Conservation (phyloP, 2,113 vertebrate genomes). For the Mustelus asterias region DNA sequence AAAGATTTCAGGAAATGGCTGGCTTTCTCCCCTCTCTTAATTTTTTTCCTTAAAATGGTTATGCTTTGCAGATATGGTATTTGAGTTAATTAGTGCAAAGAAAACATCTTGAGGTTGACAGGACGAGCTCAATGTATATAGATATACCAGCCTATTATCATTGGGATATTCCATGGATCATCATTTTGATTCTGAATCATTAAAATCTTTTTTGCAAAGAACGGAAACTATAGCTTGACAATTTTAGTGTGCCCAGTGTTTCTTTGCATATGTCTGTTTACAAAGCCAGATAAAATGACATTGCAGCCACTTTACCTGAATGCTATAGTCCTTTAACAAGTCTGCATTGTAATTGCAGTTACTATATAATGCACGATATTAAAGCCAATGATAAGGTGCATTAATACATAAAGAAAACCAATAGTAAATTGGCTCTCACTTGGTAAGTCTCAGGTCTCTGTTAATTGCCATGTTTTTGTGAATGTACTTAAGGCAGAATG, state of each 20-base stretch:
- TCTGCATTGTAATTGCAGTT: not conserved
- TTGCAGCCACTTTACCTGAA: not conserved
- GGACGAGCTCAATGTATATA: not conserved
- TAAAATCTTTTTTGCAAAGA: not conserved
- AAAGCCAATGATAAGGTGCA: not conserved
- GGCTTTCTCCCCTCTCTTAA: not conserved
- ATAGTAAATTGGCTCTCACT: not conserved
- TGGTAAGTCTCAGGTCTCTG: not conserved
- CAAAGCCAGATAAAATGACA: not conserved
- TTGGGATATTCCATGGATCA: not conserved
- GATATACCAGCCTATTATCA: not conserved
- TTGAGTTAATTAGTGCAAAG: not conserved
- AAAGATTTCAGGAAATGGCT: not conserved
- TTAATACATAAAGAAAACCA: not conserved
- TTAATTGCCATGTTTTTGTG: conserved; percentile 37
- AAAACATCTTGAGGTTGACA: not conserved
- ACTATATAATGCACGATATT: not conserved
- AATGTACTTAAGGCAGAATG: conserved; percentile 45
- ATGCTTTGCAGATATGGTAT: not conserved
- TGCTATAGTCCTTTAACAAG: not conserved
- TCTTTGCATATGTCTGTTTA: not conserved
- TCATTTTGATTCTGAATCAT: not conserved
- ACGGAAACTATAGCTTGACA: not conserved
- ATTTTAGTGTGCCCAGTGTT: not conserved
- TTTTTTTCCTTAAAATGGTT: not conserved